phyloP scores from a whole-genome alignment of 2,113 vertebrate species.

The Myrmecophaga tridactyla region DNA sequence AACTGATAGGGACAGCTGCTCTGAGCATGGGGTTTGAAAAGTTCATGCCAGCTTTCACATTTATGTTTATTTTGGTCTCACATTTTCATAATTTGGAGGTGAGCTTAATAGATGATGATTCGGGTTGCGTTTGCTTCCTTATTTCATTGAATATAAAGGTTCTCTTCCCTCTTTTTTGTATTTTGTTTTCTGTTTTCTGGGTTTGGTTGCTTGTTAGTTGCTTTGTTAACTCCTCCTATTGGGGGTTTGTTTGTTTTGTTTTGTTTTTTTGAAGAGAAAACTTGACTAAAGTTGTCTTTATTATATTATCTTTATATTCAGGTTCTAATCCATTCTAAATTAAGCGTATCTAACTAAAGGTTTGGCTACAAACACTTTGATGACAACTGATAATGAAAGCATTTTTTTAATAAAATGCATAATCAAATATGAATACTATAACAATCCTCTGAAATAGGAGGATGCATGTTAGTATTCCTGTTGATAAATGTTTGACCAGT shows the following conservation, averaged over 20 bases:
- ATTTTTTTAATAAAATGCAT: neutral
- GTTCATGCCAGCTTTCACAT: neutral
- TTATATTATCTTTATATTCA: neutral
- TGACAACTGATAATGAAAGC: neutral
- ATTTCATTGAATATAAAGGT: neutral
- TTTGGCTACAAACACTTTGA: neutral
- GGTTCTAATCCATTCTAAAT: neutral
- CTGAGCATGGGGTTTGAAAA: neutral
- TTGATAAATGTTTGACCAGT: neutral
- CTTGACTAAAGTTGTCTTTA: neutral
- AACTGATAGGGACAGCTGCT: neutral
- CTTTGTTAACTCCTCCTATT: neutral
- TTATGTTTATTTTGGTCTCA: neutral
- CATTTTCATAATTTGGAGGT: neutral
- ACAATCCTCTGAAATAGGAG: neutral
- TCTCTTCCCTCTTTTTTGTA: neutral
- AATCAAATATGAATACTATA: neutral
- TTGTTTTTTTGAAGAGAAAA: neutral
- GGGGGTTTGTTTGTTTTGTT: neutral
- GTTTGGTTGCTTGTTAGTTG: neutral
- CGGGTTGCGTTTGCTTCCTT: neutral
- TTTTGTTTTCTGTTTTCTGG: neutral
- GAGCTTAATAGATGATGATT: neutral
- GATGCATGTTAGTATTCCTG: neutral
- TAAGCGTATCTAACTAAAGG: neutral